Percentiles rank a stretch among this genome's conserved stretches.
Evolutionary conservation across 2,113 vertebrate species (phyloP).

Genomic region (Dendrocopos noguchii): DNA sequence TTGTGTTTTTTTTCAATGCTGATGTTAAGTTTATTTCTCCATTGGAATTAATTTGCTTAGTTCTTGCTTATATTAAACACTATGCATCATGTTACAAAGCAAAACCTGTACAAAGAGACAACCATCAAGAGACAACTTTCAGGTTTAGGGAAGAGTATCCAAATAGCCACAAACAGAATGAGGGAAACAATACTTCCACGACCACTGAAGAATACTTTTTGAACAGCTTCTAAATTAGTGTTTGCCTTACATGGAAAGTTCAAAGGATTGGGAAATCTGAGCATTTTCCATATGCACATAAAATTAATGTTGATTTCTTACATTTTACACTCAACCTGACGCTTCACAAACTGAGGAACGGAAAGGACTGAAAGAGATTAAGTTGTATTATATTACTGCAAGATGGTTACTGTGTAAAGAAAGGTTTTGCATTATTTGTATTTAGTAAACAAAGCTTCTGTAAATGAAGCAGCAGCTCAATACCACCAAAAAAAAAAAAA

Average conservation of each 20-base stretch:
- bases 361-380: constrained; percentile 53
- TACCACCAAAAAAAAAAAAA: background rate
- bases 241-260: background rate
- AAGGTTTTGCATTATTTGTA: constrained; percentile 51
- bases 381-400: constrained; percentile 2
- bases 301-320: constrained; percentile 5
- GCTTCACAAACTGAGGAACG: constrained; percentile 49
- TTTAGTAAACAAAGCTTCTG: constrained; percentile 55
- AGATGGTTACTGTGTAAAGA: constrained; percentile 44
- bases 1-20: background rate
- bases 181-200: background rate
- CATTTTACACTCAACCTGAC: constrained; percentile 38
- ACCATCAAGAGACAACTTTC: background rate
- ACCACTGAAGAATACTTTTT: background rate
- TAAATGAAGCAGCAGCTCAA: constrained; percentile 37
- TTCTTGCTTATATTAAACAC: background rate
- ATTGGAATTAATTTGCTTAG: background rate
- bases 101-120: constrained; percentile 24
- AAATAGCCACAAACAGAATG: background rate
- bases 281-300: background rate
- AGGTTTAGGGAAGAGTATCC: background rate
- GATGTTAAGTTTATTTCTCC: background rate
- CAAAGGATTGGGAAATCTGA: background rate
- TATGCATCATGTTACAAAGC: background rate
- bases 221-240: background rate